Percentiles rank a stretch among this genome's conserved stretches.
These are phyloP conservation scores for Syngnathus floridae DNA, from an alignment of 2,113 vertebrate genomes.

Conservation along the genomic window DNA sequence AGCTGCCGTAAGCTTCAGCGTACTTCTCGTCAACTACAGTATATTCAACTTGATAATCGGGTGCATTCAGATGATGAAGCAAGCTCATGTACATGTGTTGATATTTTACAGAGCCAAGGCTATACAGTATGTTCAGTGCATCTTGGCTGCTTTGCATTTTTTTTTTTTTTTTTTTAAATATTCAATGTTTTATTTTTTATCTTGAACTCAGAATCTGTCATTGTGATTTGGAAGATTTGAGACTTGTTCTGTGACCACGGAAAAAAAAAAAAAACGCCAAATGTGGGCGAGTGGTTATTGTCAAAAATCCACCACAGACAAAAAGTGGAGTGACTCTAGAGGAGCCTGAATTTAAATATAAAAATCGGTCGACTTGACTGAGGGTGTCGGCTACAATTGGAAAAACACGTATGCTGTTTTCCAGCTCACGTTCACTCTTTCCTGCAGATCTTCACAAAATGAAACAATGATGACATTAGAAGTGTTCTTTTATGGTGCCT, in stretches of 20 bases:
- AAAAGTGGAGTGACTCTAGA: slow-evolving; percentile 9
- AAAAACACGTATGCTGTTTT: slow-evolving; percentile 19
- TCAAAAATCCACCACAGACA: too few relatives aligned
- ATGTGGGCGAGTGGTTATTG: not conserved
- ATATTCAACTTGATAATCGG: slow-evolving; percentile 31
- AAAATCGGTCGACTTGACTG: not conserved
- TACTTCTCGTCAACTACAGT: not conserved
- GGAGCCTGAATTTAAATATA: not conserved
- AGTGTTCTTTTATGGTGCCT: slow-evolving; percentile 60
- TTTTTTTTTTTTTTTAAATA: slow-evolving; percentile 9
- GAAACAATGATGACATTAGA: slow-evolving; percentile 53
- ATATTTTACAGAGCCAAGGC: slow-evolving; percentile 54
- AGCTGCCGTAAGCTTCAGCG: slow-evolving; percentile 20
- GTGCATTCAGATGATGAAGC: slow-evolving; percentile 47
- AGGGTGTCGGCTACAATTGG: not conserved
- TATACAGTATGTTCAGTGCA: slow-evolving; percentile 45
- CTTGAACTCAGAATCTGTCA: slow-evolving; percentile 27
- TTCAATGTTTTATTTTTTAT: slow-evolving; percentile 7
- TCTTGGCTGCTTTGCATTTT: slow-evolving; percentile 57
- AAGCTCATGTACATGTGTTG: slow-evolving; percentile 53
- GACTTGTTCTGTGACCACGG: slow-evolving; percentile 45
- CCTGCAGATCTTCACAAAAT: slow-evolving; percentile 37
- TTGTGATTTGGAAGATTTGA: slow-evolving; percentile 37
- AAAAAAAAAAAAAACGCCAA: slow-evolving; percentile 30
- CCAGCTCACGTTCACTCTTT: slow-evolving; percentile 37